phyloP scores from a whole-genome alignment of 2,797 vertebrate genomes.

The Myotis pilosus region DNA sequence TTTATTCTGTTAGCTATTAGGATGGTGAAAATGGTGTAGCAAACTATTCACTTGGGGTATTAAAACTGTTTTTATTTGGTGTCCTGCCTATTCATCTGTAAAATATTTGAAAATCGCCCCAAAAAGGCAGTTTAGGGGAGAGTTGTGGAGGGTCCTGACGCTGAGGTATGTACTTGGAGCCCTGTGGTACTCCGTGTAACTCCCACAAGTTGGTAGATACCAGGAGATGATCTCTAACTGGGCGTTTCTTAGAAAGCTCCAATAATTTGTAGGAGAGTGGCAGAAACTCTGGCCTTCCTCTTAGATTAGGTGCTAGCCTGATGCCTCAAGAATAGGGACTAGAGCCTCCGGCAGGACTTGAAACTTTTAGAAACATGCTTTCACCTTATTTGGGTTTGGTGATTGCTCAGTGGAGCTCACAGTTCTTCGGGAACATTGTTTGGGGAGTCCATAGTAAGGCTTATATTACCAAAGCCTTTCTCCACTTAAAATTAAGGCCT shows the following conservation, averaged over 20 bases:
- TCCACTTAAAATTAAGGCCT: background rate
- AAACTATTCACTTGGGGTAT: background rate
- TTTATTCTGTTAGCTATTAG: background rate
- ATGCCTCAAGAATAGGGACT: background rate
- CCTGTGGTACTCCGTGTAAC: background rate
- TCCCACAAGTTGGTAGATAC: background rate
- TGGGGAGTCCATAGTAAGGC: background rate
- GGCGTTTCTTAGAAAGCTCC: background rate
- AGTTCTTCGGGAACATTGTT: background rate
- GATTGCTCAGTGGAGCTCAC: background rate
- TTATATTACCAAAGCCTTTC: background rate
- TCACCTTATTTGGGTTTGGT: background rate
- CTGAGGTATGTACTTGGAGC: background rate
- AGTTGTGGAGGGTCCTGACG: background rate
- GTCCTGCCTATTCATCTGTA: background rate
- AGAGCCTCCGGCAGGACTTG: background rate
- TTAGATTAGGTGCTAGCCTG: background rate
- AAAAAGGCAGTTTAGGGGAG: background rate
- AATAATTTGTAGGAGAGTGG: background rate
- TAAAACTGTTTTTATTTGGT: constrained; percentile 19
- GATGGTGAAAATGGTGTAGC: background rate
- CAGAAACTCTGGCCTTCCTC: background rate
- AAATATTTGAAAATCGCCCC: background rate
- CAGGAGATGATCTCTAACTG: background rate
- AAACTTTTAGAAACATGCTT: constrained; percentile 7